Base-by-base conservation (phyloP, 2,113 vertebrate species). In the Ophiodon elongatus region DNA sequence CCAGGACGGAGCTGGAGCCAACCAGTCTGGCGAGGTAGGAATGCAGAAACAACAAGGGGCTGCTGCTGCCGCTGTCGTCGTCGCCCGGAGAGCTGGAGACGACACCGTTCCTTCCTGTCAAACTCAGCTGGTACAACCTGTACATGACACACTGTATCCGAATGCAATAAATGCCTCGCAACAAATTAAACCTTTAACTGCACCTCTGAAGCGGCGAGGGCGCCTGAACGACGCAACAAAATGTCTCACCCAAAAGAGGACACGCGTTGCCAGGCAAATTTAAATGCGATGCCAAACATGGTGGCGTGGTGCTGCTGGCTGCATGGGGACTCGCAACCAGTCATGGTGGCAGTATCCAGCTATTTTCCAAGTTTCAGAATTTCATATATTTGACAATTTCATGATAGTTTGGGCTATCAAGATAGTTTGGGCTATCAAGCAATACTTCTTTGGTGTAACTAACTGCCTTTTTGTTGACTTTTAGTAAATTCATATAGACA, bases 1-100 rank as follows among this genome's bases (percentile, higher is more conserved):
- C 79, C 76, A 84, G 75, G 85, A 89, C 74, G 35, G 71, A 82
- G 85, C 76, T 85, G 93, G 94, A 93, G 94, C 92, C 94, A 66
- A 86, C 67, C 85, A 87, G 94, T 94, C 93, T 94, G 90, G 87
- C 50, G 56, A 45, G 73, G 60, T 39, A 83, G 66, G 90, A 93
- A 85, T 88, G 84, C 52, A 82, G 84, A 79, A 88, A 89, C 71
- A 82, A 90, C 66, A 66, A 69, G 79, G 57, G 45, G 80, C 82
- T 13, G 54, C 50, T 54, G 43, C 81, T 73, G 76, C 81, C 79
- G 82, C 82, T 19, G 31, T 52, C 63, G 70, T 75, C 15, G 67
- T 64, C n/a, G 66, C 76, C 8, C 23, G 1, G 63, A 75, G 45
- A 3, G 47, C 64, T 60, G n/a, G 25, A 54, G 65, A 72, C 13